phyloP scores from a whole-genome alignment of 1,140 invertebrate species.

The Scylla paramamosain region DNA sequence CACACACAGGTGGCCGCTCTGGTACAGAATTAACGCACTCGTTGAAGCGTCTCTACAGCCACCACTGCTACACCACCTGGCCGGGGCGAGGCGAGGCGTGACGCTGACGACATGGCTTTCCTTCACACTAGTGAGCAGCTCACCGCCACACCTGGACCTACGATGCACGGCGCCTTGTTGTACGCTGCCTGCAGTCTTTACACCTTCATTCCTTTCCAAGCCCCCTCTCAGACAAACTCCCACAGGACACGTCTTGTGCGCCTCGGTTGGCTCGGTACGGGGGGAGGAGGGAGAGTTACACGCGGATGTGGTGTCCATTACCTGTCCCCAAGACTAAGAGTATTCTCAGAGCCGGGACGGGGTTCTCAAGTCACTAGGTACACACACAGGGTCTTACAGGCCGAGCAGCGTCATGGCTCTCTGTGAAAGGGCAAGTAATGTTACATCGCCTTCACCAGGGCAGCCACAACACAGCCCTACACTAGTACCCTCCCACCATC shows the following conservation, averaged over 20 bases:
- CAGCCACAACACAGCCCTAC: not conserved
- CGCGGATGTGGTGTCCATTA: not conserved
- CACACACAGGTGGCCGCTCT: not conserved
- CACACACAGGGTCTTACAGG: not conserved
- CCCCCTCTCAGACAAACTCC: too few species aligned
- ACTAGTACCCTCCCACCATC: too few species aligned
- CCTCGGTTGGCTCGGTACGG: too few species aligned
- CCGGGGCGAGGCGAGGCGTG: not conserved
- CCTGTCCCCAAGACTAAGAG: not conserved
- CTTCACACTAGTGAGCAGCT: not conserved
- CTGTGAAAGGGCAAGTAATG: not conserved
- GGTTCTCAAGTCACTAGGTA: slow-evolving; percentile 10
- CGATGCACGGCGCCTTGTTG: not conserved
- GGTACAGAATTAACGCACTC: not conserved
- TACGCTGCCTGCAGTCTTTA: not conserved
- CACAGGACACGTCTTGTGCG: too few species aligned
- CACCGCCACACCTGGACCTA: not conserved
- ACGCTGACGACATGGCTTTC: not conserved
- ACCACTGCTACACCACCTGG: not conserved
- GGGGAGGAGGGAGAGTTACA: too few species aligned
- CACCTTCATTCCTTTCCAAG: too few species aligned
- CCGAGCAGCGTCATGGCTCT: not conserved
- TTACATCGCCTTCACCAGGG: not conserved
- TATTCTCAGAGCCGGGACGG: not conserved
- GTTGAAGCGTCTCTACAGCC: not conserved